These are phyloP conservation scores for Actenoides lindsayi DNA, from an alignment of 2,113 vertebrate genomes.

Conservation along the genomic window DNA sequence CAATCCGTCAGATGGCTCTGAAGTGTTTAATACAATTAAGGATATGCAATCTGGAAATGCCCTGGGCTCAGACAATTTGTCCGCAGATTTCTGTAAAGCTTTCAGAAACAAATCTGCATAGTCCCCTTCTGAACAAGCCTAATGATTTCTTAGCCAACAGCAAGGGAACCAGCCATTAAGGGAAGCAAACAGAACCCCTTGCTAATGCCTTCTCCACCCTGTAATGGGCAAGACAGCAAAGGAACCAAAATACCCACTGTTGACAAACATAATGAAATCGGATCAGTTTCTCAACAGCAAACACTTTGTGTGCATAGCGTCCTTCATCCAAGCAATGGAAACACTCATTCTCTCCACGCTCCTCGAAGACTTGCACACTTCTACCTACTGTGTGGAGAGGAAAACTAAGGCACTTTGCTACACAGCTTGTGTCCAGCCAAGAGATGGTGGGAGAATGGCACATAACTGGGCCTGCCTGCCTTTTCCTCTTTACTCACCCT, in stretches of 20 bases:
- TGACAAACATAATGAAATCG: slow-evolving; percentile 22
- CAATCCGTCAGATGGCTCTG: slow-evolving; percentile 25
- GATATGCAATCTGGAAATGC: slow-evolving; percentile 36
- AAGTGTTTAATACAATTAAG: slow-evolving; percentile 49
- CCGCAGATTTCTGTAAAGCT: neutral
- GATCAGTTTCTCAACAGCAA: neutral
- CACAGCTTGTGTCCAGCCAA: neutral
- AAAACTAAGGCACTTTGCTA: neutral
- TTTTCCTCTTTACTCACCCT: neutral
- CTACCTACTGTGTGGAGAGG: neutral
- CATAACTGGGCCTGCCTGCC: neutral
- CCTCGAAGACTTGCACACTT: neutral
- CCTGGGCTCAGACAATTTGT: neutral
- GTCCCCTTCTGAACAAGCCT: neutral
- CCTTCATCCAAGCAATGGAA: neutral
- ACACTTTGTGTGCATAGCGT: neutral
- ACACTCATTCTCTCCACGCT: neutral
- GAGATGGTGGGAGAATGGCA: neutral
- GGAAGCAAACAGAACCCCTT: neutral
- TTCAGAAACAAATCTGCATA: slow-evolving; percentile 9
- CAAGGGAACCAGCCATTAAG: neutral
- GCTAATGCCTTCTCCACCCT: neutral
- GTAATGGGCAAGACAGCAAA: neutral
- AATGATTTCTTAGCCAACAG: neutral
- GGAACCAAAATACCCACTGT: neutral